A percentile compares a stretch with the other conserved stretches of the same genome.
Evolutionary conservation across 2,888 invertebrate species (phyloP).

Genomic region (Timema cristinae): DNA sequence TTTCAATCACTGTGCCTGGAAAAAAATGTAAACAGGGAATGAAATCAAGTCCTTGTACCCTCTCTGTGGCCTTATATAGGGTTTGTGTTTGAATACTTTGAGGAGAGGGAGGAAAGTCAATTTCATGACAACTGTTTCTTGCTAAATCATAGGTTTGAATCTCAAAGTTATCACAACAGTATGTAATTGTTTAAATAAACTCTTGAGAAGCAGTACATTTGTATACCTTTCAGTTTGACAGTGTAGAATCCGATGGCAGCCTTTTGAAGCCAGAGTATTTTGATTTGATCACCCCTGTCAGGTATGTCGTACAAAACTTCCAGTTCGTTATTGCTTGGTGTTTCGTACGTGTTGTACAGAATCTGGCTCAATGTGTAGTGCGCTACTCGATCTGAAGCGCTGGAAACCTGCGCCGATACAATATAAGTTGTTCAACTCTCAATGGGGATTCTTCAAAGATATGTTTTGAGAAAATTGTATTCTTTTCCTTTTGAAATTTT

Average conservation of each 20-base stretch:
- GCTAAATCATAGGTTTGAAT: too few species aligned
- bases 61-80: background rate
- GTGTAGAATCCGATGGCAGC: slow-evolving; percentile 39
- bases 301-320: slow-evolving; percentile 26
- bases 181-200: too few species aligned
- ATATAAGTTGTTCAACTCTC: too few species aligned
- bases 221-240: slow-evolving; percentile 43
- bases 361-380: slow-evolving; percentile 25
- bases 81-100: background rate
- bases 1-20: slow-evolving; percentile 39
- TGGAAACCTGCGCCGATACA: slow-evolving; percentile 8
- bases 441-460: too few species aligned
- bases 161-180: too few species aligned
- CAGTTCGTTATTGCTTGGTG: slow-evolving; percentile 13
- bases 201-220: too few species aligned
- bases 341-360: slow-evolving; percentile 22
- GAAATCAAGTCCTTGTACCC: background rate
- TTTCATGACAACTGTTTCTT: too few species aligned
- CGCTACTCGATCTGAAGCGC: slow-evolving; percentile 18
- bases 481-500: too few species aligned
- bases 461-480: too few species aligned
- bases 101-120: background rate
- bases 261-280: slow-evolving; percentile 26
- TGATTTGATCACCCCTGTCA: slow-evolving; percentile 25
- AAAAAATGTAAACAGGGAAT: background rate